phyloP scores from a whole-genome alignment of 2,797 vertebrate genomes.

The Chelonia mydas region DNA sequence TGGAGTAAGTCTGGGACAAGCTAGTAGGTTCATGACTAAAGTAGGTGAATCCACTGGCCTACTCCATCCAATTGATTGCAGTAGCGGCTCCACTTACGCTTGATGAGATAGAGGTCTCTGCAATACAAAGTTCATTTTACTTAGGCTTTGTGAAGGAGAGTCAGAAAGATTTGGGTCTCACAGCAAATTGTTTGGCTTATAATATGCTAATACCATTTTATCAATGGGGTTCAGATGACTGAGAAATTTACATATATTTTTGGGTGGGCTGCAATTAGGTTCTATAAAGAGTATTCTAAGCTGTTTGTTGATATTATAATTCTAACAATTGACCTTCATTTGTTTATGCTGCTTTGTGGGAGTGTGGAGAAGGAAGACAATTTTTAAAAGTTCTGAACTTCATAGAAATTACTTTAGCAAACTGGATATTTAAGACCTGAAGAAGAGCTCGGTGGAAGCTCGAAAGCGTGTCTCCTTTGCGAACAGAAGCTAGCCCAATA shows the following conservation, averaged over 20 bases:
- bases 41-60: neutral
- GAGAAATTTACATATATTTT: neutral
- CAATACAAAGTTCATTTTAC: neutral
- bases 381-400: neutral
- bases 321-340: neutral
- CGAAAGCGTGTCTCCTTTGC: neutral
- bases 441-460: neutral
- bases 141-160: neutral
- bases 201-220: neutral
- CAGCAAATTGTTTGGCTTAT: neutral
- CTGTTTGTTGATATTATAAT: neutral
- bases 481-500: neutral
- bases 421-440: neutral
- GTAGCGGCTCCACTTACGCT: neutral
- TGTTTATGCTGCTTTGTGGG: neutral
- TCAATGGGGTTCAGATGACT: neutral
- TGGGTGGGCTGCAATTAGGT: neutral
- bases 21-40: neutral
- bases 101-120: neutral
- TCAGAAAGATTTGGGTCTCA: neutral
- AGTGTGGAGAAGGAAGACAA: neutral
- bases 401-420: neutral
- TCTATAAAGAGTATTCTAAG: neutral
- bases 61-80: fast-evolving
- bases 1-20: neutral